Conservation (phyloP, 1,140 invertebrate species). For the Trichonephila clavipes region DNA sequence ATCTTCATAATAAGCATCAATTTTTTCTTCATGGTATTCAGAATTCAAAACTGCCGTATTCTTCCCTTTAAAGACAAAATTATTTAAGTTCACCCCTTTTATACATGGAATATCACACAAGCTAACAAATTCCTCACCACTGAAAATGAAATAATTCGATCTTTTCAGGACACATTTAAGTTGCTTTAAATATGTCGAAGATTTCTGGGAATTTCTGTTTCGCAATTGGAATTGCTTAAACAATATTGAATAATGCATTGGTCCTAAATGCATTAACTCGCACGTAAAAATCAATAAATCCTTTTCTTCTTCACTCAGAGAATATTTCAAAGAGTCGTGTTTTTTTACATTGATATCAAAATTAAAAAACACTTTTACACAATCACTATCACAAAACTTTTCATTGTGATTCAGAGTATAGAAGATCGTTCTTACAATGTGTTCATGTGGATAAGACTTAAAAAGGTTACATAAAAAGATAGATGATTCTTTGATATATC, state of each 20-base stretch:
- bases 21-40: not conserved
- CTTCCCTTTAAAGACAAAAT: not conserved
- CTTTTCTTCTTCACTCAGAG: not conserved
- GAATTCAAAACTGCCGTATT: not conserved
- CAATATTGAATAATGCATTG: not conserved
- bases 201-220: not conserved
- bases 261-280: not conserved
- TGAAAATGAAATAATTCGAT: not conserved
- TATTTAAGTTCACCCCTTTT: not conserved
- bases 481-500: not conserved
- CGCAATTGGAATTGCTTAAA: not conserved
- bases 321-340: not conserved
- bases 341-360: not conserved
- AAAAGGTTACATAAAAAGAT: not conserved
- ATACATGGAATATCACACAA: not conserved
- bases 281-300: not conserved
- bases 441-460: not conserved
- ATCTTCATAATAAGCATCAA: not conserved
- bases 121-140: not conserved
- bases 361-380: not conserved
- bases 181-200: not conserved
- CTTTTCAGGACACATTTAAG: not conserved
- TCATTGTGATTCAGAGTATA: not conserved
- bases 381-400: not conserved
- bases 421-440: not conserved